Evolutionary conservation across 2,797 vertebrate species (phyloP).

Genomic region (Allobates femoralis): DNA sequence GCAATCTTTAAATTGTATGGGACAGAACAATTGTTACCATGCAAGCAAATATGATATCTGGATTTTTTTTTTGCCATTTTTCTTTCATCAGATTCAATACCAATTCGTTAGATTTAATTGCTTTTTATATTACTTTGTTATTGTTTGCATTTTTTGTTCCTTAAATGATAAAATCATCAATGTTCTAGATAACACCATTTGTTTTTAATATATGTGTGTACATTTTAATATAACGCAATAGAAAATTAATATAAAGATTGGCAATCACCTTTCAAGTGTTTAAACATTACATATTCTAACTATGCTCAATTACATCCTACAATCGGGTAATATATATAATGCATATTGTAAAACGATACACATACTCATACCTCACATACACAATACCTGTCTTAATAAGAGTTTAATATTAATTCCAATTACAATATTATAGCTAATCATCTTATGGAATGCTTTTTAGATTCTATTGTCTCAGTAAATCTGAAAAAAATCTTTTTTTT

Average conservation of each 20-base stretch:
- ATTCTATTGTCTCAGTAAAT: background rate
- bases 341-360: background rate
- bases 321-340: background rate
- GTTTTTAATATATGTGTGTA: background rate
- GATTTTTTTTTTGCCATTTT: no score
- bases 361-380: background rate
- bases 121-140: background rate
- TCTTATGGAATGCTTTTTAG: background rate
- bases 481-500: background rate
- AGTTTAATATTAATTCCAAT: background rate
- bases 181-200: background rate
- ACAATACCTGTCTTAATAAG: background rate
- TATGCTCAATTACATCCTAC: background rate
- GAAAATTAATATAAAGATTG: background rate
- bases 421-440: background rate
- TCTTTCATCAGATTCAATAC: background rate
- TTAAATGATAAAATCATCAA: background rate
- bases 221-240: background rate
- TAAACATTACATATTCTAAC: background rate
- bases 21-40: no score
- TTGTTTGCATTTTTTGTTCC: background rate
- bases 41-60: no score
- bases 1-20: no score
- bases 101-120: background rate
- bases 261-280: background rate